Evolutionary conservation across 2,888 invertebrate genomes (phyloP).

Genomic region (Temnothorax unifasciatus): DNA sequence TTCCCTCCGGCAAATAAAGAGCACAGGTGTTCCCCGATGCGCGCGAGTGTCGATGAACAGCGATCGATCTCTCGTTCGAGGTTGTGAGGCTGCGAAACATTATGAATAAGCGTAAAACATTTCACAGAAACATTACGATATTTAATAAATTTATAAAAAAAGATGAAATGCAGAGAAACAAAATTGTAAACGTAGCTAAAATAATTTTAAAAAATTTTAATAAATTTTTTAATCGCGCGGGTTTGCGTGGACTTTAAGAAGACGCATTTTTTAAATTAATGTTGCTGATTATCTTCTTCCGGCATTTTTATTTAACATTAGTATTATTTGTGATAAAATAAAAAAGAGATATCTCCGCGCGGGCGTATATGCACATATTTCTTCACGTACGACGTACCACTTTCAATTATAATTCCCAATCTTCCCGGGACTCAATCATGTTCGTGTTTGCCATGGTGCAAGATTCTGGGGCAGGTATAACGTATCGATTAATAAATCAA

Average conservation of each 20-base stretch:
- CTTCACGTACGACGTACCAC: neutral
- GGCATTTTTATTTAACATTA: neutral
- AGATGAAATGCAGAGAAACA: too few species aligned
- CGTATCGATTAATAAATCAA: slow-evolving; percentile 44
- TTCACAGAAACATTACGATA: neutral
- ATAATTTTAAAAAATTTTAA: neutral
- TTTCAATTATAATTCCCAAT: slow-evolving; percentile 16
- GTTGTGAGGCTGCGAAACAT: neutral
- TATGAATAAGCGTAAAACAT: neutral
- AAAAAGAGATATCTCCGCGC: neutral
- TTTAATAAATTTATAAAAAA: neutral
- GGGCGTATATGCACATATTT: neutral
- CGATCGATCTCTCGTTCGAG: slow-evolving; percentile 18
- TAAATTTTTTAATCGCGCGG: neutral
- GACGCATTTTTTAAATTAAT: neutral
- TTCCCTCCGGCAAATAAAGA: slow-evolving; percentile 25
- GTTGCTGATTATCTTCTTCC: neutral
- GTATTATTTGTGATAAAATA: neutral
- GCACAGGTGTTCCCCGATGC: slow-evolving; percentile 18
- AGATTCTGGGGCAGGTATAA: neutral
- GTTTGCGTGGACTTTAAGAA: neutral
- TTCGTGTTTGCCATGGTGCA: neutral
- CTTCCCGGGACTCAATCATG: neutral
- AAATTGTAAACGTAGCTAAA: neutral
- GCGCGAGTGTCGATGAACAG: slow-evolving; percentile 19